A percentile compares a stretch with the other conserved stretches of the same genome.
These are phyloP conservation scores for Leptopilina clavipes DNA, from an alignment of 1,140 invertebrate species.

Conservation along the genomic window DNA sequence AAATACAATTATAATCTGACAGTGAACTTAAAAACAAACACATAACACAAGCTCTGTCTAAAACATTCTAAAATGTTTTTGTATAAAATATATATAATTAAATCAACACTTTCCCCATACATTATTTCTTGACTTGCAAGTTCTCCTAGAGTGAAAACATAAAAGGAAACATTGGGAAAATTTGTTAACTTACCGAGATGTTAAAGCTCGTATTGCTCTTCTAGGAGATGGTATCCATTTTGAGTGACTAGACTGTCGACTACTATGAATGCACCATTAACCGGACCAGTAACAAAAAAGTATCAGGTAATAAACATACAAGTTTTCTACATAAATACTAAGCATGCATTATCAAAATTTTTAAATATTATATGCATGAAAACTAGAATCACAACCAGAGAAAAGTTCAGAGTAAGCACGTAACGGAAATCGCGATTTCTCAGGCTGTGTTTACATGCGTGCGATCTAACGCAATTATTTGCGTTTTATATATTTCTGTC, in stretches of 20 bases:
- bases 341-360: too few relatives aligned
- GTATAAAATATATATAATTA: conserved; percentile 13
- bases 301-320: conserved; percentile 38
- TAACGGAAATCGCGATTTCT: too few relatives aligned
- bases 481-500: too few relatives aligned
- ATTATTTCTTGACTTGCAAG: background rate
- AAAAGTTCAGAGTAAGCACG: too few relatives aligned
- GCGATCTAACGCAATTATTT: too few relatives aligned
- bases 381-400: too few relatives aligned
- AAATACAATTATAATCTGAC: conserved; percentile 10
- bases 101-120: background rate
- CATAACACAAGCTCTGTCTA: conserved; percentile 22
- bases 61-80: conserved; percentile 17
- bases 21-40: background rate
- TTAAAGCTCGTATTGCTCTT: conserved; percentile 55
- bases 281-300: conserved; percentile 42
- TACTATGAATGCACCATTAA: conserved; percentile 58
- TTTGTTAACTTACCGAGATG: conserved; percentile 59
- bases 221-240: conserved; percentile 58
- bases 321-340: background rate
- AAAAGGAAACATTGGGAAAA: background rate
- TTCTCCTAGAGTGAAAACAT: background rate
- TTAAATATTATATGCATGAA: too few relatives aligned
- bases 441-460: too few relatives aligned
- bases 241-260: conserved; percentile 60